Conservation (phyloP, 2,888 invertebrate species). For the Pseudanteris insignis region DNA sequence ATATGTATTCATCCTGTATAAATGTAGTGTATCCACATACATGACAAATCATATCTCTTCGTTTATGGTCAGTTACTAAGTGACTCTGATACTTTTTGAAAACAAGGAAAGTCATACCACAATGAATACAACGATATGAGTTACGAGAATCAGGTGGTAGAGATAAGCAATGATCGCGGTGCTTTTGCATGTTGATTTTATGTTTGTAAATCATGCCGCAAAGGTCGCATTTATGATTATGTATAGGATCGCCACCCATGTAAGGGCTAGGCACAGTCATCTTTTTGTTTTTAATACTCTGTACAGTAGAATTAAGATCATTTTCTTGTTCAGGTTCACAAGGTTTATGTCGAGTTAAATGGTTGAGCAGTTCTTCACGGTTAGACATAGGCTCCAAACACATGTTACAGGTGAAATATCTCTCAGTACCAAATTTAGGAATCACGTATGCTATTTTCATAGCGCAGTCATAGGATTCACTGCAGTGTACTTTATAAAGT, state of each 20-base stretch:
- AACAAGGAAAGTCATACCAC: conserved; percentile 59
- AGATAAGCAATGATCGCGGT: conserved; percentile 53
- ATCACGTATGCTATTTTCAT: conserved; percentile 67
- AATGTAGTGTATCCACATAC: conserved; percentile 68
- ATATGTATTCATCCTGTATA: conserved; percentile 68
- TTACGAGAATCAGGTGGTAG: conserved; percentile 51
- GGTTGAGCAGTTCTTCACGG: conserved; percentile 58
- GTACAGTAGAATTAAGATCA: conserved; percentile 28
- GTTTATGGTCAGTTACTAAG: conserved; percentile 52
- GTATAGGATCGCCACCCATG: conserved; percentile 58
- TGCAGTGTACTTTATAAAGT: conserved; percentile 61
- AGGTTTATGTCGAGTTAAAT: conserved; percentile 58
- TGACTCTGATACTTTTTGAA: conserved; percentile 61
- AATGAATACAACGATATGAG: conserved; percentile 58
- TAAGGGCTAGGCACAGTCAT: conserved; percentile 51
- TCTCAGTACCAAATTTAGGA: conserved; percentile 59
- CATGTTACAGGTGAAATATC: conserved; percentile 65
- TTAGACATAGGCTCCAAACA: conserved; percentile 57
- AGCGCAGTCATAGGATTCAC: conserved; percentile 68
- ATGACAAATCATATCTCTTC: conserved; percentile 67
- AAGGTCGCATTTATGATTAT: conserved; percentile 58
- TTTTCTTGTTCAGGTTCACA: conserved; percentile 45
- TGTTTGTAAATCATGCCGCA: conserved; percentile 65
- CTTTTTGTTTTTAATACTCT: conserved; percentile 12
- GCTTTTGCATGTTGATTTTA: conserved; percentile 59